Base-by-base conservation (phyloP, 2,888 invertebrate genomes). In the Ceriagrion tenellum region DNA sequence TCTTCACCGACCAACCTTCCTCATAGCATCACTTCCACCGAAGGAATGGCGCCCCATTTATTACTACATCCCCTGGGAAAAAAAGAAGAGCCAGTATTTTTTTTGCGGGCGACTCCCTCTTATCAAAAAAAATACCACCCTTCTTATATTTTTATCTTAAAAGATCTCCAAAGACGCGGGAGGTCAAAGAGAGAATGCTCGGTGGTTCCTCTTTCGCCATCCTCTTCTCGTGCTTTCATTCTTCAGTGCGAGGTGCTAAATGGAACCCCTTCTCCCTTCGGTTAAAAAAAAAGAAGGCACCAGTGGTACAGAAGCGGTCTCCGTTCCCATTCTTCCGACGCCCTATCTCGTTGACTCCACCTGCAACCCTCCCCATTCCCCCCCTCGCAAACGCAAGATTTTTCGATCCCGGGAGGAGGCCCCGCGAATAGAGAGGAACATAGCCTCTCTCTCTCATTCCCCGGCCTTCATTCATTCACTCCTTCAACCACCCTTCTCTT, bases 21-120 rank as follows among this genome's bases (percentile, higher is more conserved):
- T 63, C 93, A n/a, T n/a, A 93, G 35, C 93, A 93, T 93, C 93
- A 93, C 35, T 59, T 91, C 90, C 30, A 91, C 63, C 56, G 69
- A 69, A 47, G 35, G 59, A 40, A 91, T 63, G 63, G 90, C 59
- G 40, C 23, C 63, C 93, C 93, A 69, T 93, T 93, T 93, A 93
- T 93, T 93, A 69, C 74, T 93, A 74, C 93, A 63, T 55, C 93
- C 35, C 93, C 69, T 0, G 69, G 47, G 90, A 40, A 91, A 55
- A 59, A n/a, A 59, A n/a, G 90, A 59, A 55, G 26, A 2, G 16
- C 20, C 59, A 23, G 89, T 56, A 16, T 35, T 30, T 69, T 81
- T 81, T 81, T 81, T 35, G 16, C 6, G 13, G 81, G 81, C 12
- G 35, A 81, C 35, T 35, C 30, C 81, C 81, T 81, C 81, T 35